Evolutionary conservation across 2,888 invertebrate species (phyloP).

Genomic region (Pollenia amentaria): DNA sequence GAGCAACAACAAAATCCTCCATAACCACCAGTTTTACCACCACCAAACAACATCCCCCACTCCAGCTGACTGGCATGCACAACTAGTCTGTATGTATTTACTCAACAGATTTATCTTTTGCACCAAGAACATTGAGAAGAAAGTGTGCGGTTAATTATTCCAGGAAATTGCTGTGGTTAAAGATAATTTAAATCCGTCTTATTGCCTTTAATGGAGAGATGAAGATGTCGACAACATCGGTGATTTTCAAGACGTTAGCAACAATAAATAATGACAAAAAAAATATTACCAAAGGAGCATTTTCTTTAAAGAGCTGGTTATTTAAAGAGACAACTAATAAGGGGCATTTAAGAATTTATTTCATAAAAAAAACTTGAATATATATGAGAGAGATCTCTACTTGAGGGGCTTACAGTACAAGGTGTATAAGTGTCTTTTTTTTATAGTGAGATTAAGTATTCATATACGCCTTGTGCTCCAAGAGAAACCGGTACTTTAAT

Average conservation of each 20-base stretch:
- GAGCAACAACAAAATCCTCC: constrained; percentile 17
- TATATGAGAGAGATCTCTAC: too few species aligned
- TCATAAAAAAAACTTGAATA: too few species aligned
- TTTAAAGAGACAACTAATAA: constrained; percentile 1
- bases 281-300: background rate
- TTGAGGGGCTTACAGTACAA: too few species aligned
- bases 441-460: too few species aligned
- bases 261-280: constrained; percentile 11
- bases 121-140: constrained; percentile 17
- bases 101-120: background rate
- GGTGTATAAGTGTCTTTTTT: too few species aligned
- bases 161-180: constrained; percentile 61
- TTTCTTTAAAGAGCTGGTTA: background rate
- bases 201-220: constrained; percentile 24
- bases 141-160: constrained; percentile 65
- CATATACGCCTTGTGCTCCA: too few species aligned
- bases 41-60: background rate
- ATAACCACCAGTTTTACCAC: background rate
- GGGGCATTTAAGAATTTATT: background rate
- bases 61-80: background rate
- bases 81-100: background rate
- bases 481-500: too few species aligned
- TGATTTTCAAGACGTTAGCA: constrained; percentile 5
- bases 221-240: constrained; percentile 18
- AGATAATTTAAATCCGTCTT: constrained; percentile 58